Percentiles rank a stretch among this genome's conserved stretches.
Evolutionary conservation across 2,888 invertebrate species (phyloP).

Genomic region (Gandaritis pyraliata): DNA sequence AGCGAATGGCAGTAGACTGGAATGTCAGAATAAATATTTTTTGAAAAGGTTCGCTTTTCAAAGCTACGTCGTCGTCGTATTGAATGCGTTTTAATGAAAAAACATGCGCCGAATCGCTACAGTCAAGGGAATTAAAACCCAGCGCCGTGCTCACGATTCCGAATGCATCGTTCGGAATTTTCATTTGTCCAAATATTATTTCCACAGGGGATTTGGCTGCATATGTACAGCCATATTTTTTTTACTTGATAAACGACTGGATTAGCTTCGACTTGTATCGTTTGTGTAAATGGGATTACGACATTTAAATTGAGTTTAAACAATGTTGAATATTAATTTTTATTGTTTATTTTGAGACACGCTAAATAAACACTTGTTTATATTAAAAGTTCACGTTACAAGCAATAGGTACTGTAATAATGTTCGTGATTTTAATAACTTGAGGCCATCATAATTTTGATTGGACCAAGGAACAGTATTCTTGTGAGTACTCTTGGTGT

Average conservation of each 20-base stretch:
- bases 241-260: constrained; percentile 56
- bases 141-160: constrained; percentile 66
- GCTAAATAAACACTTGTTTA: no score
- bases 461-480: no score
- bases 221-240: constrained; percentile 60
- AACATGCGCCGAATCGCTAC: constrained; percentile 83
- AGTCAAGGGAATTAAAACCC: constrained; percentile 83
- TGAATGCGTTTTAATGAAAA: constrained; percentile 85
- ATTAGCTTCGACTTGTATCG: constrained; percentile 46
- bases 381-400: no score
- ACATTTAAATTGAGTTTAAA: constrained; percentile 15
- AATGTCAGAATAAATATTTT: constrained; percentile 79
- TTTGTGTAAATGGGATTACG: constrained; percentile 21
- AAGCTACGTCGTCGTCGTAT: constrained; percentile 81
- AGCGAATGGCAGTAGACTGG: constrained; percentile 63
- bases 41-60: constrained; percentile 80
- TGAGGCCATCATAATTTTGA: no score
- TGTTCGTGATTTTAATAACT: no score
- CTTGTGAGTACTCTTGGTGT: no score
- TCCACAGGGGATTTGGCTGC: constrained; percentile 63
- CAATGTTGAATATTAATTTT: background rate
- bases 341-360: background rate
- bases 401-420: no score
- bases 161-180: constrained; percentile 75
- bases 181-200: constrained; percentile 80